phyloP scores from a whole-genome alignment of 2,888 invertebrate species.

The Chrysotoxum bicinctum region DNA sequence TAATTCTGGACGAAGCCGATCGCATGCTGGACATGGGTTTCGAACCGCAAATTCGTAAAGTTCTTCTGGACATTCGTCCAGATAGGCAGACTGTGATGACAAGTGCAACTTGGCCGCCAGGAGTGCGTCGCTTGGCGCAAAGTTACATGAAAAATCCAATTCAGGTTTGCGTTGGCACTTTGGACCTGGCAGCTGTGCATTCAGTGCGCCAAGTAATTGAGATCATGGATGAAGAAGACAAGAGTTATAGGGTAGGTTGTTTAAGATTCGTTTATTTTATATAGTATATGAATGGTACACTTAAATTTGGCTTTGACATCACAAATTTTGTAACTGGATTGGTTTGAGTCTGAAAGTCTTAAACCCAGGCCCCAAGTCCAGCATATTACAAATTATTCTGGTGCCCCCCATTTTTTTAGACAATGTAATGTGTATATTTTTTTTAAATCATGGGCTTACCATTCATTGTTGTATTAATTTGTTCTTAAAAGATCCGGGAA shows the following conservation, averaged over 20 bases:
- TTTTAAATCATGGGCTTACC: too few relatives aligned
- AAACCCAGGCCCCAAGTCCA: too few relatives aligned
- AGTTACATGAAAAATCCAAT: constrained; percentile 95
- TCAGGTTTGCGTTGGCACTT: constrained; percentile 93
- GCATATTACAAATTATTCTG: too few relatives aligned
- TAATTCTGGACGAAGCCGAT: constrained; percentile 96
- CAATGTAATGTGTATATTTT: too few relatives aligned
- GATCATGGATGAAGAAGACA: constrained; percentile 87
- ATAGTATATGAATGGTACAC: too few relatives aligned
- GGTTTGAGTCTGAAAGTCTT: too few relatives aligned
- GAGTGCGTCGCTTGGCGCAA: constrained; percentile 91
- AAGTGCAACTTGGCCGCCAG: constrained; percentile 96
- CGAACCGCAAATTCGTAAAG: constrained; percentile 93
- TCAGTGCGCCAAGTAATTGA: constrained; percentile 91
- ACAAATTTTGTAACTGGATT: too few relatives aligned
- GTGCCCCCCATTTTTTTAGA: too few relatives aligned
- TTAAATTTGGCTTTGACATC: too few relatives aligned
- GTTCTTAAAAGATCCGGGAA: constrained; percentile 83
- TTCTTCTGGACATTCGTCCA: constrained; percentile 90
- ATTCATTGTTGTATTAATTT: not conserved
- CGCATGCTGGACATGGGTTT: constrained; percentile 94
- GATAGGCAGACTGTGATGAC: constrained; percentile 98
- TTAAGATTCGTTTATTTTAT: too few relatives aligned
- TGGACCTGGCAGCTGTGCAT: constrained; percentile 94
- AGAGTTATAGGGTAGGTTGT: constrained; percentile 82